Percentiles rank a stretch among this genome's conserved stretches.
These are phyloP conservation scores for Margarornis squamiger DNA, from an alignment of 2,797 vertebrate genomes.

Conservation along the genomic window DNA sequence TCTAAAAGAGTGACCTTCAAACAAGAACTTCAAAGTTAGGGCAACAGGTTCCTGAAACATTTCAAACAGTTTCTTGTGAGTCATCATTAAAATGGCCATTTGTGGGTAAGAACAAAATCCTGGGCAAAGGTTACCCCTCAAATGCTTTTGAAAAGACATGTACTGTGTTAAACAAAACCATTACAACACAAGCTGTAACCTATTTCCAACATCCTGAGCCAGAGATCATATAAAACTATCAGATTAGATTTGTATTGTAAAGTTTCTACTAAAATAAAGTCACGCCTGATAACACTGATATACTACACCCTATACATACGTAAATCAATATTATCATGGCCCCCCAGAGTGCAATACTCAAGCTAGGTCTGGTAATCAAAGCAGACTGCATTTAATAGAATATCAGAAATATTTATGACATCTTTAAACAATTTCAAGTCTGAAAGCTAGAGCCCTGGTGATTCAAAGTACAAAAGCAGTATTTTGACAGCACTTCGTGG, in stretches of 20 bases:
- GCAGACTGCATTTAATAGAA: conserved; percentile 11
- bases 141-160: conserved; percentile 32
- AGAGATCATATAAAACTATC: conserved; percentile 35
- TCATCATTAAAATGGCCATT: conserved; percentile 18
- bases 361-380: neutral
- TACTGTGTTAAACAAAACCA: conserved; percentile 16
- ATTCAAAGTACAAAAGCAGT: conserved; percentile 27
- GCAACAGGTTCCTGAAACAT: conserved; percentile 15
- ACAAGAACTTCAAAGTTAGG: conserved; percentile 11
- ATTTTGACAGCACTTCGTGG: neutral
- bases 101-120: conserved; percentile 19
- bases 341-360: neutral
- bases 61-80: conserved; percentile 12
- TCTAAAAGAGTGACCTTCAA: conserved; percentile 7
- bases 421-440: conserved; percentile 30
- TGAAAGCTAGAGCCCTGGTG: neutral
- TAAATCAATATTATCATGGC: conserved; percentile 8
- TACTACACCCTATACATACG: neutral
- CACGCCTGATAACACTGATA: neutral
- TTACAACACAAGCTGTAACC: conserved; percentile 10
- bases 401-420: conserved; percentile 32
- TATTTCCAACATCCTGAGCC: conserved; percentile 38
- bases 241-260: conserved; percentile 37
- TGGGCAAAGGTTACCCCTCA: conserved; percentile 1
- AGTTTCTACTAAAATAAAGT: conserved; percentile 34